Base-by-base conservation (phyloP, 2,797 vertebrate species). In the Gobionotothen gibberifrons region DNA sequence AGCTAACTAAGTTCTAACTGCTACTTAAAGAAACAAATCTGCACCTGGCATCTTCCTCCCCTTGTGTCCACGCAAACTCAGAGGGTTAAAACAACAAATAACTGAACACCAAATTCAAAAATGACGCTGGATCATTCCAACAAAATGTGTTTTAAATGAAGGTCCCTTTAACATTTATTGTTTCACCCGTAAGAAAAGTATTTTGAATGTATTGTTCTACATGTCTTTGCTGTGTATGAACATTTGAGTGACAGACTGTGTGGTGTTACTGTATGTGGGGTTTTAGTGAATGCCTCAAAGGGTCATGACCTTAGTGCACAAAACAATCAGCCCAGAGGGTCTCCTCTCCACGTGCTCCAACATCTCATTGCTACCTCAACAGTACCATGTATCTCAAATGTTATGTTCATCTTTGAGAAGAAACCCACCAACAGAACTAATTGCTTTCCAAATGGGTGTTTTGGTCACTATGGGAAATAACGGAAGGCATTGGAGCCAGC, bases 161-260 rank as follows among this genome's bases (percentile, higher is more conserved):
- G 89, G 95, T 95, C 95, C 95, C 95, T 95, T 95, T 95, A 95
- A 94, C 95, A 58, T 94, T 93, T 94, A 94, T 90, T 93, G 91
- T 92, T 91, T 91, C 89, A 90, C 78, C 43, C 49, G 51, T 67
- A 39, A 74, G 62, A n/a, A 67, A 71, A 29, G 39, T 76, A 52
- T 69, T 63, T 46, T 63, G n/a, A 64, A 49, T 85, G 77, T 85
- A 11, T 17, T 81, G 48, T 70, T 73, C 3, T 87, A 17, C 69
- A 12, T 84, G 70, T 83, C 47, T 79, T 51, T 78, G 60, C 54
- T 72, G 0, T 75, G 69, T 53, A 22, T 79, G 69, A n/a, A 32
- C 66, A 14, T 66, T 46, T 77, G 49, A 26, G n/a, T 55, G 21
- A 14, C 43, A 55, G 40, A 22, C 3, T 66, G 47, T 59, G 10